Evolutionary conservation across 37 sponge, comb jelly and placozoan species (phyloP).

Genomic region (Ianthella basta): DNA sequence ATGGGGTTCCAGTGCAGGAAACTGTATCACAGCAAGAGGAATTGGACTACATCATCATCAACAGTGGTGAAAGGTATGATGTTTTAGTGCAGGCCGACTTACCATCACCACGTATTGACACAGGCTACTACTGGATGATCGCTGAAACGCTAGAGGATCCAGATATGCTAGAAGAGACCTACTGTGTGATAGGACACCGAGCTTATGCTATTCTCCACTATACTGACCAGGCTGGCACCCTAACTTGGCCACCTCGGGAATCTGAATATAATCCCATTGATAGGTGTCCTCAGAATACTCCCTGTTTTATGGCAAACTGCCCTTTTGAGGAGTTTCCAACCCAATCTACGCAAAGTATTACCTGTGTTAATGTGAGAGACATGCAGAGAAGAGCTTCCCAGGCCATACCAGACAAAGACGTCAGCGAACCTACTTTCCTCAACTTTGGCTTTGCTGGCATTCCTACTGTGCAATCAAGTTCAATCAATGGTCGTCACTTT

Average conservation of each 20-base stretch:
- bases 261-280: background rate
- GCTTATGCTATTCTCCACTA: slow-evolving; percentile 18
- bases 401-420: background rate
- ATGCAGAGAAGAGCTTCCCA: slow-evolving; percentile 2
- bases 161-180: background rate
- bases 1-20: slow-evolving; percentile 53
- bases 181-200: background rate
- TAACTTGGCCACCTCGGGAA: background rate
- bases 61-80: slow-evolving; percentile 85
- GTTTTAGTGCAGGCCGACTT: slow-evolving; percentile 41
- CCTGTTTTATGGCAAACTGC: slow-evolving; percentile 67
- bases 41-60: slow-evolving; percentile 76
- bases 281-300: background rate
- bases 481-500: slow-evolving; percentile 78
- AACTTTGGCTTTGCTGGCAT: slow-evolving; percentile 83
- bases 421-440: slow-evolving; percentile 41
- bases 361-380: slow-evolving; percentile 51
- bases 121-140: slow-evolving; percentile 56
- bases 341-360: slow-evolving; percentile 17
- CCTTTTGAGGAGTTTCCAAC: slow-evolving; percentile 56
- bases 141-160: slow-evolving; percentile 69
- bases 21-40: slow-evolving; percentile 8
- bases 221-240: background rate
- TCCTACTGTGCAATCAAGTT: background rate
- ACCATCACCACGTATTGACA: background rate